Base-by-base conservation (phyloP, 2,113 vertebrate species). In the Xyliphius kryptos region DNA sequence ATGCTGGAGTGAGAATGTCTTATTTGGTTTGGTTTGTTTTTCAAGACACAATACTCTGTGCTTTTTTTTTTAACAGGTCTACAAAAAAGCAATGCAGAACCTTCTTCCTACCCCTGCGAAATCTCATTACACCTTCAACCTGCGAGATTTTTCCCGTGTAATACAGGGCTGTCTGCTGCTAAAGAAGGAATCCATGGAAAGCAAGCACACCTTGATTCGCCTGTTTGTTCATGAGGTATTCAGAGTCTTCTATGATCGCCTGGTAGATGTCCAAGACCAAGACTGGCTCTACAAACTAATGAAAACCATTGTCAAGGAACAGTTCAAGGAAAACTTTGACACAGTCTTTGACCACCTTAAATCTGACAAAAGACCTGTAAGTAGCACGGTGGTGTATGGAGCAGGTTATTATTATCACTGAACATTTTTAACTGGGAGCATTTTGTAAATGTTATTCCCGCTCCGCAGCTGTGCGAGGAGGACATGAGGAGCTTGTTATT, bases 81-180 rank as follows among this genome's bases (percentile, higher is more conserved):
- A 98, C 74, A 96, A 97, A 77, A 84, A 85, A 80, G 90, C 95
- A 9, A 92, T 93, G 84, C 59, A 89, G 73, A 93, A 91, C 74
- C 85, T 98, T 40, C 82, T 98, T 73, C 95, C 95, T 7, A 98
- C 93, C 19, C 95, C 95, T 56, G 81, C 92, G 20, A 98, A 98
- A 73, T 98, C 95, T 69, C 96, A 98, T 75, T 98, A 98, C 77
- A 96, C 91, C 1, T 98, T 98, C 82, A 98, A 98, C 78, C 78
- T 98, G 72, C 83, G 96, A 32, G 96, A 98, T 78, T 97, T 98
- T 76, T 89, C 95, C 0, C 91, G 92, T 0, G 95, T 98, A 40
- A 86, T 98, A 63, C 87, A 85, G 53, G 96, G 96, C 53, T 97
- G 92, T 74, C 78, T 98, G 74, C 86, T 98, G 15, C 66, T 97